Evolutionary conservation across 2,113 vertebrate genomes (phyloP), one percentile per base, ranked within the genome.

Genomic region (Elaphurus davidianus): DNA sequence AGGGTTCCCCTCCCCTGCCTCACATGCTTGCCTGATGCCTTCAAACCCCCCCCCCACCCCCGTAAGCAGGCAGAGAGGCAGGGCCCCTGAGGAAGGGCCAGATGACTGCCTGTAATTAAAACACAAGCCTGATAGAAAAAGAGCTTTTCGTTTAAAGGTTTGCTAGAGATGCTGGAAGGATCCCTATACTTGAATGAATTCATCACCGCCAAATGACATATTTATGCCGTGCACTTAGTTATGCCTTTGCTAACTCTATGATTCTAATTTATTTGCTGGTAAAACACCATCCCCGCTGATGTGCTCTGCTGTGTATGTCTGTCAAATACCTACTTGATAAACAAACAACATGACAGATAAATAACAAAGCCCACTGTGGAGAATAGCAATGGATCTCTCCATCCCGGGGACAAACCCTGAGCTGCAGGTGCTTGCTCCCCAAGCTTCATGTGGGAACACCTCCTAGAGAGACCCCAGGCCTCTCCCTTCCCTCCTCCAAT

Each of bases 101-200:
- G 21, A 13, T 36, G 13, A 43, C 87, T 91, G 16, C 23, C 54
- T 78, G 52, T 78, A 95, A 50, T 97, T 91, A 1, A 97, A 97
- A 90, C 9, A 59, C 59, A 47, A 10, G 64, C 95, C 98, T 90
- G 88, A 89, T 97, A 98, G 96, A 98, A 98, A 98, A 95, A 98
- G 98, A 97, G 97, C 94, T 84, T 98, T 98, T 98, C 57, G 96
- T 94, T 98, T 96, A 98, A 98, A 98, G 92, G 89, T 98, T 99
- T 98, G 96, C 84, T 0, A 98, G 97, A 97, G 91, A 98, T 93
- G 98, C 98, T 98, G 98, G 98, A 98, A 98, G 98, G 98, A 98
- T 98, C 93, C 98, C 98, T 98, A 97, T 98, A 98, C 98, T 98
- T 98, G 98, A 99, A 99, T 98, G 99, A 99, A 99, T 99, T 98